Evolutionary conservation across 2,888 invertebrate species (phyloP).

Genomic region (Cyaniris semiargus): DNA sequence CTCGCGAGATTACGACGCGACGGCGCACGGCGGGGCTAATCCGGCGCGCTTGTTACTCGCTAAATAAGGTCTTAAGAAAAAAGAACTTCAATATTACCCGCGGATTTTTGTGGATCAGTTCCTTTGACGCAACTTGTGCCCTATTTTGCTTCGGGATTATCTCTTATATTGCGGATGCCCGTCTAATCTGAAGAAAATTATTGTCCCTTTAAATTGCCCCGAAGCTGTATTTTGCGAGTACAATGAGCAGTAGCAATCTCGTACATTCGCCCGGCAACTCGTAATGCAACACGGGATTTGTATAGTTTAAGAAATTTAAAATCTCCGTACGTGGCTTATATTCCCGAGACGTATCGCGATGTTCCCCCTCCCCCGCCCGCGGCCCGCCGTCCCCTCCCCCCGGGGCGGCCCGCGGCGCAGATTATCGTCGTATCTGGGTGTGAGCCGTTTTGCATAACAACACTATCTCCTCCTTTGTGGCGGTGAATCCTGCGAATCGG

Average conservation of each 20-base stretch:
- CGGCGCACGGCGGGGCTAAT: background rate
- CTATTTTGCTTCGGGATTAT: conserved; percentile 14
- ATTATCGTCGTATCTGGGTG: conserved; percentile 6
- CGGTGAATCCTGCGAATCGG: conserved; percentile 1
- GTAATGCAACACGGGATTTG: background rate
- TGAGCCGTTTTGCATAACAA: conserved; percentile 25
- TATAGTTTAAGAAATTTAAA: conserved; percentile 9
- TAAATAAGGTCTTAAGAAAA: conserved; percentile 17
- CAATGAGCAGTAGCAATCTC: background rate
- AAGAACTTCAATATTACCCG: conserved; percentile 16
- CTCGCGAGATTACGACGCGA: conserved; percentile 7
- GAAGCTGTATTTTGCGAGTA: background rate
- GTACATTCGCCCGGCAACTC: background rate
- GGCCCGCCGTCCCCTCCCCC: background rate
- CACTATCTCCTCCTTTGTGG: conserved; percentile 22
- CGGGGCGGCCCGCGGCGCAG: background rate
- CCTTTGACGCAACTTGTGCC: conserved; percentile 17
- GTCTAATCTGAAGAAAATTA: background rate
- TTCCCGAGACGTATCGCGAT: background rate
- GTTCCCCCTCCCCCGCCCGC: background rate
- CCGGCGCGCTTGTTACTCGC: conserved; percentile 15
- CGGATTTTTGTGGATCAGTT: conserved; percentile 23
- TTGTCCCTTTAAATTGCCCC: background rate
- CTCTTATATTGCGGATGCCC: background rate
- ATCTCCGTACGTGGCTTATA: conserved; percentile 9